Base-by-base conservation (phyloP, 2,113 vertebrate species). In the Suncus etruscus region DNA sequence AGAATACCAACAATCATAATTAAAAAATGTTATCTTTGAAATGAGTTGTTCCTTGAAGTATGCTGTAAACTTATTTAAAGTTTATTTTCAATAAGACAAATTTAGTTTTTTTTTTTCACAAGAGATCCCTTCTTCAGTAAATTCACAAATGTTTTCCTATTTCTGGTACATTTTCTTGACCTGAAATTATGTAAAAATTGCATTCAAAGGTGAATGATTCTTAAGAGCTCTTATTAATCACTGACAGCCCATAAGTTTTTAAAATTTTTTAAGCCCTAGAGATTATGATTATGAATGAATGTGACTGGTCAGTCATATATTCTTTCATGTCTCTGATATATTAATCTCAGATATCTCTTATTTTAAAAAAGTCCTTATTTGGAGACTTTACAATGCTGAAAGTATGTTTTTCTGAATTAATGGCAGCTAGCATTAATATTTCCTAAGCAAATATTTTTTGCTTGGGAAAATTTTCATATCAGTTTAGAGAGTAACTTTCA, bases 311-410 rank as follows among this genome's bases (percentile, higher is more conserved):
- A 84, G 45, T 81, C 11, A 70, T 4, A 15, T 78, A 15, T 77
- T 24, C 89, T 90, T 87, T 50, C 11, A 15, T 61, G 15, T 22
- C 18, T 61, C 45, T 66, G 12, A 3, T 50, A 72, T 88, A 83
- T 83, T 69, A 77, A 83, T 27, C 90, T 70, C 65, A 51, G 45
- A 90, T 78, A 86, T 25, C 75, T 83, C 32, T 87, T 92, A 75
- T 1, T 72, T 8, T 39, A 29, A 50, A 77, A 82, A n/a, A 14
- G 66, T 50, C 3, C 31, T 88, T 65, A 31, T n/a, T 77, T 24
- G 63, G 63, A 63, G 15, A 39, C 25, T 51, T 10, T 58, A 9
- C n/a, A 31, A 63, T 18, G 2, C 50, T 63, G 3, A 90, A 72
- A 90, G 25, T 2, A 29, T 90, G 83, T 80, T 39, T 88, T 86